Base-by-base conservation (phyloP, 1,140 invertebrate genomes). In the Sweltsa coloradensis region DNA sequence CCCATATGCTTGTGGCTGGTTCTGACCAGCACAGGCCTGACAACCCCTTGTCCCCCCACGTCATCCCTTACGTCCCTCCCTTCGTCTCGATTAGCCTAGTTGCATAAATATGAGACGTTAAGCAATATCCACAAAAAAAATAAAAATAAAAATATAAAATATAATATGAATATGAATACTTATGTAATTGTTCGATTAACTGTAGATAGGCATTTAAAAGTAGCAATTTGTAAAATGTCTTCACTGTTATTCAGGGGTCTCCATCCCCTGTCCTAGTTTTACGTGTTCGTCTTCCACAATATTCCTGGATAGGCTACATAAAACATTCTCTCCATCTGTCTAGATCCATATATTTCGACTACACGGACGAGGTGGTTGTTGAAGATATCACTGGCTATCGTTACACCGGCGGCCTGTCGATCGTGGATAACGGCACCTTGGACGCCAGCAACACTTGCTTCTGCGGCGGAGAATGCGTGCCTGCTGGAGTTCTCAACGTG, bases 381-480 rank as follows among this genome's bases (percentile, higher is more conserved):
- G 45, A 67, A 42, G 80, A 75, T 3, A 52, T 85, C n/a, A 59
- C 57, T 1, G 83, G 78, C 2, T 70, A 70, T 9, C 62, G 67
- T 51, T 87, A 74, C 63, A 60, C 73, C 2, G 78, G 73, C 9
- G 72, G 72, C 22, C 58, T 71, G 7, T 70, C 66, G 1, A 69
- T 73, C 27, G 73, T 87, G 13, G 82, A 84, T 56, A 85, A 85
- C 52, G 79, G 81, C 3, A 68, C 75, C 14, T 69, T 67, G 14
- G 76, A 76, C 54, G 70, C 74, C 34, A 69, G 70, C 19, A 70
- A 72, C 53, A 54, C 56, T 39, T 81, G 78, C 56, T 79, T 70
- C 54, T 75, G 69, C 50, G 42, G 42, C n/a, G 81, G 81, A 0
- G 69, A 78, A 48, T 85, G 83, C 57, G 67, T 67, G 2, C 83